These are phyloP conservation scores for Agrochola litura DNA, from an alignment of 2,888 invertebrate species.

Conservation along the genomic window DNA sequence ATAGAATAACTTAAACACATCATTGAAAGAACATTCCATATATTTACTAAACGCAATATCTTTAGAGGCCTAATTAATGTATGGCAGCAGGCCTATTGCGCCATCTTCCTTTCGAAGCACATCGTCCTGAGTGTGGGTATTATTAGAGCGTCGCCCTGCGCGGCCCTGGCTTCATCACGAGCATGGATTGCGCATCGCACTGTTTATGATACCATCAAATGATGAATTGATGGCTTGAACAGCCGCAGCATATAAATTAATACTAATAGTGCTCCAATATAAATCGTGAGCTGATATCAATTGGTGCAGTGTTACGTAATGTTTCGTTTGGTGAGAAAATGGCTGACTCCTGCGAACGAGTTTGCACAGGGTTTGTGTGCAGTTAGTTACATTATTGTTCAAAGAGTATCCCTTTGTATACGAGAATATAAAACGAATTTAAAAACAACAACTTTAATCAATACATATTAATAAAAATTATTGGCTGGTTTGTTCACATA, in stretches of 20 bases:
- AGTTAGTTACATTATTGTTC: neutral
- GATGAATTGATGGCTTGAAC: constrained; percentile 40
- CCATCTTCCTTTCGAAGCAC: constrained; percentile 40
- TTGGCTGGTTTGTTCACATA: neutral
- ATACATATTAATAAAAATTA: neutral
- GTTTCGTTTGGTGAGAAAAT: constrained; percentile 16
- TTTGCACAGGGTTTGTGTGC: neutral
- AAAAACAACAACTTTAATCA: neutral
- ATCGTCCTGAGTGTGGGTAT: constrained; percentile 27
- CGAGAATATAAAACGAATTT: neutral
- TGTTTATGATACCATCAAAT: constrained; percentile 47
- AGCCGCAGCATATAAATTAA: constrained; percentile 47
- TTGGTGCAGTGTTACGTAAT: constrained; percentile 32
- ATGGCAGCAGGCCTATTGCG: constrained; percentile 9
- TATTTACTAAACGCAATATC: constrained; percentile 9
- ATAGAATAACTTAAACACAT: neutral
- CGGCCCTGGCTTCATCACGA: constrained; percentile 55
- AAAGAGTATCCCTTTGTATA: neutral
- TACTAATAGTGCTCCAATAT: constrained; percentile 41
- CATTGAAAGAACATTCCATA: constrained; percentile 5
- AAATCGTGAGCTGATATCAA: constrained; percentile 42
- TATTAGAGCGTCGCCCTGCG: constrained; percentile 42
- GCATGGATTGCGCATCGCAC: constrained; percentile 43
- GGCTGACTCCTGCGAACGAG: neutral
- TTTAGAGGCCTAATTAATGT: neutral